Conservation (phyloP, 2,888 invertebrate species). For the Limenitis arthemis region DNA sequence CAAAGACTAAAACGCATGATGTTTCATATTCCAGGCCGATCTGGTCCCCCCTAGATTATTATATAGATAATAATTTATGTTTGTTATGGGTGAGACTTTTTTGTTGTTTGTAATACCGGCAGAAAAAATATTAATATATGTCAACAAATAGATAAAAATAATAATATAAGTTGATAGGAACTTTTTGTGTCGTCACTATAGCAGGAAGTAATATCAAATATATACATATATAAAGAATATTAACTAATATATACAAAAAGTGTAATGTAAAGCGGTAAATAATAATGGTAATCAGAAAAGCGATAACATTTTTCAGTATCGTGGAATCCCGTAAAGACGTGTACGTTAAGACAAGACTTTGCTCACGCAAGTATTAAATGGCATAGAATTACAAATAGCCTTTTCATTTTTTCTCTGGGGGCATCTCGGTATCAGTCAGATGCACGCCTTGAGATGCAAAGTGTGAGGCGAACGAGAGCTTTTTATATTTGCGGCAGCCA, state of each 20-base stretch:
- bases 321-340: conserved; percentile 13
- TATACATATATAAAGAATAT: too few species aligned
- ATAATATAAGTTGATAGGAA: too few species aligned
- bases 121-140: too few species aligned
- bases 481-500: conserved; percentile 68
- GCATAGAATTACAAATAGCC: conserved; percentile 67
- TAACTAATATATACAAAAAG: conserved; percentile 4
- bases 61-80: too few species aligned
- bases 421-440: conserved; percentile 61
- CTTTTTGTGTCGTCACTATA: too few species aligned
- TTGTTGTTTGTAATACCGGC: too few species aligned
- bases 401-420: conserved; percentile 66
- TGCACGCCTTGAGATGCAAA: conserved; percentile 71
- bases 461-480: conserved; percentile 61
- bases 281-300: conserved; percentile 19
- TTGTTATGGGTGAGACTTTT: too few species aligned
- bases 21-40: too few species aligned
- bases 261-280: conserved; percentile 10
- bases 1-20: too few species aligned
- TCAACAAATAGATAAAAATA: too few species aligned
- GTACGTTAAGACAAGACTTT: conserved; percentile 20
- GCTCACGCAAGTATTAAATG: conserved; percentile 52
- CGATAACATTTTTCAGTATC: conserved; percentile 11
- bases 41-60: too few species aligned
- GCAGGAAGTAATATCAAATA: too few species aligned